Base-by-base conservation (phyloP, 2,113 vertebrate genomes). In the Gavialis gangeticus region DNA sequence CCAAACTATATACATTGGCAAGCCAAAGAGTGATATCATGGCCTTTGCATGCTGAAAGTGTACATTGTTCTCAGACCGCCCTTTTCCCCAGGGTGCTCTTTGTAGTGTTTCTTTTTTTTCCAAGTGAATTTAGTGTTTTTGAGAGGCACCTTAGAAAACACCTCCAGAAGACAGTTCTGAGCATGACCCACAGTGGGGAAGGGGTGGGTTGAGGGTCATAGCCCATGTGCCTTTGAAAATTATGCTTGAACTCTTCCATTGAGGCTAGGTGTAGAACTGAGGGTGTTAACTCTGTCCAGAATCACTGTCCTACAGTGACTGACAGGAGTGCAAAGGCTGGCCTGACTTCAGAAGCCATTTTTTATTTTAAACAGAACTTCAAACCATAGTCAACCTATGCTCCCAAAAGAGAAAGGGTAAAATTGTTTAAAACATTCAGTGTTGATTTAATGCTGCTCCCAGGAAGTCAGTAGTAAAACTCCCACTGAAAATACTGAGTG, bases 21-120 rank as follows among this genome's bases (percentile, higher is more conserved):
- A 96, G 94, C 81, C 83, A 90, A 75, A 58, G 56, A 93, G 79
- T 92, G 90, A 96, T 96, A 96, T 86, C 84, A 92, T 83, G 67
- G 75, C 18, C 12, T 83, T 96, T 95, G 93, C 71, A n/a, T 96
- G 75, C 90, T 97, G 93, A 96, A 97, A 97, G 82, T 95, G 5
- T 89, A 92, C 62, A 22, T 95, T 96, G 93, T 90, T 92, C 90
- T 93, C 81, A 58, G 69, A 57, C n/a, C 25, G 25, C 90, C 56
- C 24, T 93, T 59, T 78, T 90, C 84, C 60, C 91, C 12, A 73
- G 79, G 89, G 90, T 67, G 62, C 46, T 91, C 92, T 92, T 92
- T 55, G n/a, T 93, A 54, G 55, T 73, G 57, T 67, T 2, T 5
- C 69, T 30, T 80, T 75, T 87, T 90, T 57, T 85, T 94, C 88